Percentiles rank a stretch among this genome's conserved stretches.
These are phyloP conservation scores for Drosophila lini DNA, from an alignment of 1,140 invertebrate species.

Conservation along the genomic window DNA sequence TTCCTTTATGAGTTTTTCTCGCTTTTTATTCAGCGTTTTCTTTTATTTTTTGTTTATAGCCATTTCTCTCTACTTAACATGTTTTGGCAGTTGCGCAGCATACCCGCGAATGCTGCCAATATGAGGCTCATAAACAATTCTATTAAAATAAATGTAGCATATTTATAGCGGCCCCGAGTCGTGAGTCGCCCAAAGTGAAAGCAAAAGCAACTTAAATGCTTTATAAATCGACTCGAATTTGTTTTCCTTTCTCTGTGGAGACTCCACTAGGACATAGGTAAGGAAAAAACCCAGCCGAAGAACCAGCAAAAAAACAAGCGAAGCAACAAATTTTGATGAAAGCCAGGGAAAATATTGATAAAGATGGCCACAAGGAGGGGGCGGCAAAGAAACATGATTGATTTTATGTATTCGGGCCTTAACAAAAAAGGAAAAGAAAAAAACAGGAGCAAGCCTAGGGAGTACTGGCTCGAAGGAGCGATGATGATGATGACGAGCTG, in stretches of 20 bases:
- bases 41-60: slow-evolving; percentile 29
- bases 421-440: slow-evolving; percentile 11
- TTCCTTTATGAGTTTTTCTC: slow-evolving; percentile 28
- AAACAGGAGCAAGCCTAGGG: slow-evolving; percentile 13
- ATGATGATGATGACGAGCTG: slow-evolving; percentile 32
- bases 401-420: slow-evolving; percentile 70
- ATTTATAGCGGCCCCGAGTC: slow-evolving; percentile 53
- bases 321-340: slow-evolving; percentile 67
- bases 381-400: slow-evolving; percentile 63
- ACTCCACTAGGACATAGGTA: not conserved
- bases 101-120: slow-evolving; percentile 39
- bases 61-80: slow-evolving; percentile 64
- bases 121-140: slow-evolving; percentile 76
- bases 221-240: slow-evolving; percentile 77
- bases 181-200: slow-evolving; percentile 34
- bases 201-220: slow-evolving; percentile 66
- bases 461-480: not conserved
- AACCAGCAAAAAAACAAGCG: slow-evolving; percentile 17
- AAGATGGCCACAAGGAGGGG: slow-evolving; percentile 11
- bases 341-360: slow-evolving; percentile 55
- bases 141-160: slow-evolving; percentile 83
- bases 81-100: slow-evolving; percentile 67
- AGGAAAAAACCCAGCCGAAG: slow-evolving; percentile 3
- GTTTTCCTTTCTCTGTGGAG: slow-evolving; percentile 42
- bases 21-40: slow-evolving; percentile 30